Conservation (phyloP, 2,113 vertebrate genomes). For the Salvelinus alpinus region DNA sequence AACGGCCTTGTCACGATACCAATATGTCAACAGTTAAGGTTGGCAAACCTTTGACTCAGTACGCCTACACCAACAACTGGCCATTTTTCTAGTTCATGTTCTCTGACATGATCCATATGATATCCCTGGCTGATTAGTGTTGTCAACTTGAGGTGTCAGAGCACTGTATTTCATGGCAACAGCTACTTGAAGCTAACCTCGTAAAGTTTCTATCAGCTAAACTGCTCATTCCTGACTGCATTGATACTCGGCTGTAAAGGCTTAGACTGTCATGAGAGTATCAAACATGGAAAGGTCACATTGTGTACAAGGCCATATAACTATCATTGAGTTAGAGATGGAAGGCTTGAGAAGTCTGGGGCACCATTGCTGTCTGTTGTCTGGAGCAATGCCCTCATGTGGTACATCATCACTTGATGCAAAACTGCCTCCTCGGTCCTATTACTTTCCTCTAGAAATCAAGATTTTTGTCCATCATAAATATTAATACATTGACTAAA, state of each 20-base stretch:
- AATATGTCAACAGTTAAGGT: conserved; percentile 8
- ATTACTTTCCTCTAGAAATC: too few species aligned
- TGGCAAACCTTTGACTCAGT: not conserved
- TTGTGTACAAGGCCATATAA: not conserved
- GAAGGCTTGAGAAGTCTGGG: not conserved
- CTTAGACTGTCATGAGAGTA: not conserved
- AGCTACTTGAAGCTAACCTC: not conserved
- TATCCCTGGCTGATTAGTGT: not conserved
- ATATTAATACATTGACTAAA: too few species aligned
- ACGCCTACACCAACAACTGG: not conserved
- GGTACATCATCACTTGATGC: not conserved
- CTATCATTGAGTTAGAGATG: not conserved
- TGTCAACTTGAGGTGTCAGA: conserved; percentile 11
- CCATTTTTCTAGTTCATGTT: conserved; percentile 1
- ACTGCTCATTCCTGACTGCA: not conserved
- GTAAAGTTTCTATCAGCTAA: not conserved
- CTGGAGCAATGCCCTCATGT: not conserved
- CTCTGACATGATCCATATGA: not conserved
- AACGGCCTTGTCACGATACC: not conserved
- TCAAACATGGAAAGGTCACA: too few species aligned
- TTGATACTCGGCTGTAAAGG: not conserved
- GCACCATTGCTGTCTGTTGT: not conserved
- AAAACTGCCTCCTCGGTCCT: too few species aligned
- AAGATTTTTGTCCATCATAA: too few species aligned
- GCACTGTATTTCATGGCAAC: not conserved